Evolutionary conservation across 2,888 invertebrate genomes (phyloP), one percentile per base, ranked within the genome.

Genomic region (Drosophila lacicola): DNA sequence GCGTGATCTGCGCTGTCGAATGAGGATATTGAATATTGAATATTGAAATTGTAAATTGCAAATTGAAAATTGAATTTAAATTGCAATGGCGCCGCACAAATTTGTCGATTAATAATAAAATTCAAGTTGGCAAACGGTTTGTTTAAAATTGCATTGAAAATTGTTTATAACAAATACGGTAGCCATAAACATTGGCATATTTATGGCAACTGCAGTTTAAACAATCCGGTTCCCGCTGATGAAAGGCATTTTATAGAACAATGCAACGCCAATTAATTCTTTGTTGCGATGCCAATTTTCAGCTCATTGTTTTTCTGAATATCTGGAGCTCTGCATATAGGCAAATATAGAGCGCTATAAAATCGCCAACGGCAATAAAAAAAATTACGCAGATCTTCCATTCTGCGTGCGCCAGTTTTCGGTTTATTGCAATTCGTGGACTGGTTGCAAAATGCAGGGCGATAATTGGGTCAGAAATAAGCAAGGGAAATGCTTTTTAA

Each of bases 381-480:
- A 70, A 78, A 37, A 70, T 80, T 74, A 80, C 77, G 83, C 72
- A 80, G 68, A 85, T 82, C 41, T 68, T 70, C 21, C 60, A 57
- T 41, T 47, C 33, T 37, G 64, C 61, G 44, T 76, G 78, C 57
- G 46, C 62, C 58, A 72, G 61, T 44, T 71, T 70, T 55, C 47
- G 54, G 42, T 54, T 47, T 61, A 25, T 37, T 74, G 42, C 44
- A 37, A 53, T 69, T 69, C 46, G 42, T 49, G 51, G 47, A 61
- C 21, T 17, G 70, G 47, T 53, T 67, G 41, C 57, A 70, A 69
- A 75, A 70, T 65, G 69, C 61, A 66, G 21, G 47, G 33, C 13
- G 42, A 50, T 60, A 83, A 80, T 86, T 83, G 84, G 83, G 83
- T 83, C 83, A 83, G 37, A 75, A 71, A 83, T 80, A 78, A 60